Conservation (phyloP, 2,113 vertebrate species). For the Microcebus ravelobensis region DNA sequence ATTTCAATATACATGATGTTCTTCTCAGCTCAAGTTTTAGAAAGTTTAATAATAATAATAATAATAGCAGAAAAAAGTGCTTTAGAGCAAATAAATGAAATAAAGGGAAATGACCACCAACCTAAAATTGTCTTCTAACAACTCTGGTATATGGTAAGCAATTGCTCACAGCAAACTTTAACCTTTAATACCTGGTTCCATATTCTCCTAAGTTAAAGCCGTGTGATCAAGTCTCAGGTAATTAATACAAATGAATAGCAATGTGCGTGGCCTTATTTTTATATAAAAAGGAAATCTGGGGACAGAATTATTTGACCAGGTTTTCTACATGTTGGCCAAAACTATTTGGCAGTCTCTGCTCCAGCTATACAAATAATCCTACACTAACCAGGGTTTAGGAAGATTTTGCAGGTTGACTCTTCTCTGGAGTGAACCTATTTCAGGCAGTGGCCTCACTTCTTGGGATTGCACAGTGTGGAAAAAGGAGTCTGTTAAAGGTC, state of each 20-base stretch:
- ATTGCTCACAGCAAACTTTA: not conserved
- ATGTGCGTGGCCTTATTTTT: not conserved
- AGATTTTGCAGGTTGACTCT: not conserved
- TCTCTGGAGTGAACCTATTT: not conserved
- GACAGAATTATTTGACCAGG: not conserved
- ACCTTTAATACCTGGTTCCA: not conserved
- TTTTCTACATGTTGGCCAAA: not conserved
- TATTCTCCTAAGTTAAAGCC: not conserved
- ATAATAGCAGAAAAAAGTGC: not conserved
- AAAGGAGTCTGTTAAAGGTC: not conserved
- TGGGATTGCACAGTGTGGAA: not conserved
- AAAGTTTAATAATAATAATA: not conserved
- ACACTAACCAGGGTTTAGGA: not conserved
- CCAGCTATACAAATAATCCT: not conserved
- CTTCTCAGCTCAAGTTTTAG: not conserved
- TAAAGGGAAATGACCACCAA: not conserved
- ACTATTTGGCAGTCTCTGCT: not conserved
- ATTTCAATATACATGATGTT: not conserved
- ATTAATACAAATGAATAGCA: not conserved
- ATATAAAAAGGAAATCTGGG: not conserved
- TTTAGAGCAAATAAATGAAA: not conserved
- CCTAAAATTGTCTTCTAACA: not conserved
- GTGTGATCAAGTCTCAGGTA: constrained; percentile 11
- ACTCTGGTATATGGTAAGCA: not conserved
- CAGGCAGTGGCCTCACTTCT: not conserved